Conservation (phyloP, 2,797 vertebrate species). For the Brachymystax lenok region DNA sequence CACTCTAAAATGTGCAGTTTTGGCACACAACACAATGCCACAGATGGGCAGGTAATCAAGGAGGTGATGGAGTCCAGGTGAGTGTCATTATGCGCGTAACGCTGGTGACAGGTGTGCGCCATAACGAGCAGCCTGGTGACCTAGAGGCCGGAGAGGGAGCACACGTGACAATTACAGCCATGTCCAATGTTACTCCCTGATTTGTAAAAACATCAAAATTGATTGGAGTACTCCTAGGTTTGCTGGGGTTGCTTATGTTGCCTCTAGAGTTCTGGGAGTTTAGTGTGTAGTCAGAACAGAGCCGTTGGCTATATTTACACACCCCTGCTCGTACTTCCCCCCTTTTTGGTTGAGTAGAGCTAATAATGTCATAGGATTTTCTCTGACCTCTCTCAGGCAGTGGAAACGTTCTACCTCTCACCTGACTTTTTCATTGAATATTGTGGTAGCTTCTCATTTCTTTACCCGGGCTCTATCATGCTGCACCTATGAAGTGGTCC, state of each 20-base stretch:
- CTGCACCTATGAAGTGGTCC: neutral
- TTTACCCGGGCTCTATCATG: neutral
- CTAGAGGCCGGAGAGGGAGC: too few species aligned
- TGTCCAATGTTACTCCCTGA: conserved; percentile 20
- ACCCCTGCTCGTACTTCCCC: neutral
- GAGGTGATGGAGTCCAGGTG: too few species aligned
- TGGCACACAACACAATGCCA: too few species aligned
- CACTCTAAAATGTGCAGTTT: too few species aligned
- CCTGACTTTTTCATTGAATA: neutral
- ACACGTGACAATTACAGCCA: conserved; percentile 19
- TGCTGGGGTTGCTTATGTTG: conserved; percentile 15
- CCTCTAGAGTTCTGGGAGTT: conserved; percentile 38
- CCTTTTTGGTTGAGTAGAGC: neutral
- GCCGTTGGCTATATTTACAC: conserved; percentile 10
- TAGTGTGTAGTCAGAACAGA: conserved; percentile 15
- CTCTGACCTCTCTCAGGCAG: neutral
- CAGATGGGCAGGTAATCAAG: too few species aligned
- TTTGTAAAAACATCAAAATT: conserved; percentile 56
- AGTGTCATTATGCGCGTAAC: too few species aligned
- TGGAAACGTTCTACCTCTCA: neutral
- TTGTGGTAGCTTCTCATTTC: neutral
- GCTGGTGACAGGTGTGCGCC: too few species aligned
- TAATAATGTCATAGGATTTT: conserved; percentile 9
- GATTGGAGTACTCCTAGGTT: conserved; percentile 26
- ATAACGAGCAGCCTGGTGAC: too few species aligned